Base-by-base conservation (phyloP, 92 coral and sea anemone genomes). In the Heliopora coerulea region DNA sequence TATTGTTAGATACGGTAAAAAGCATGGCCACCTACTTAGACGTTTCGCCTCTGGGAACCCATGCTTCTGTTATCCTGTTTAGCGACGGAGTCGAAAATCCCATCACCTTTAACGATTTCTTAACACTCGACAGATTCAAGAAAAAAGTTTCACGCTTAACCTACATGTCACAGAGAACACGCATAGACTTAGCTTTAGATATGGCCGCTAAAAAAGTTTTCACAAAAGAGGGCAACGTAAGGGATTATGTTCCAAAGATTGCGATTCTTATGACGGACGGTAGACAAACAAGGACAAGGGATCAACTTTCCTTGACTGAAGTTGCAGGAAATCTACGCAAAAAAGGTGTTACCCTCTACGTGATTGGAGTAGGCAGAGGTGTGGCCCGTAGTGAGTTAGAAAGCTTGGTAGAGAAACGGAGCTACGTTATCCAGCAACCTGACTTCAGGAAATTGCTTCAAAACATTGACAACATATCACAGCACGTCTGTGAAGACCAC, bases 101-200 rank as follows among this genome's bases (percentile, higher is more conserved):
- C 0, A 42, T 85, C 42, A 60, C 58, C 23, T 85, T 88, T 32
- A 78, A 74, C 49, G 50, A 62, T 8, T 32, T 59, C 6, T 69
- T 67, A 72, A 68, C 73, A 1, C 35, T 75, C 0, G 80, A 67
- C 1, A 74, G 62, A 54, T 78, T 79, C 27, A 54, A 78, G 17
- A 35, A 18, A 10, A 56, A 65, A 20, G 8, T 81, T 12, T 65
- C 31, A 14, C 18, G 62, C 18, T 78, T 87, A 70, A 54, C 18
- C 3, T 88, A 67, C 70, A 79, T 78, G 62, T 34, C 79, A 37
- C 86, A 86, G 3, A 68, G 54, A 31, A 78, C 89, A 18, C 83
- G 56, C 58, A 85, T 83, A 14, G 89, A 88, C 54, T 74, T 82
- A 62, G 86, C 83, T 18, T 82, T 88, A 1, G 59, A 37, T 10